Evolutionary conservation across 2,797 vertebrate genomes (phyloP), one percentile per base, ranked within the genome.

Genomic region (Melanotaenia nigrans): DNA sequence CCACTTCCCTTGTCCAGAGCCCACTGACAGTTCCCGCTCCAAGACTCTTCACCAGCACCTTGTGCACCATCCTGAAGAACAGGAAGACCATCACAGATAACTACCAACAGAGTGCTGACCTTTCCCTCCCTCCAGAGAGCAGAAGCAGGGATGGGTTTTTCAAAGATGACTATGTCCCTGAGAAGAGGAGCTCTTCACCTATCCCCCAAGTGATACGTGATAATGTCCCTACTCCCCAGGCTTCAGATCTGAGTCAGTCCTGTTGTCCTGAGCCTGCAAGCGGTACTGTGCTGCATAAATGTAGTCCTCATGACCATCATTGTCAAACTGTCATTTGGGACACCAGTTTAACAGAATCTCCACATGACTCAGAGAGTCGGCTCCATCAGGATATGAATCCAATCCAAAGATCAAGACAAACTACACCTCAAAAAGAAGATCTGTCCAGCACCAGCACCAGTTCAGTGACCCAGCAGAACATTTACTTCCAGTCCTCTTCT

Each of bases 1-100:
- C 93, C 0, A 85, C 88, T 61, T 93, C 92, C 4, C 90, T 95
- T 81, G 68, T 90, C 77, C 92, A 80, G 35, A 92, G 87, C 68
- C 92, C 92, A 0, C 47, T 86, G 73, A 88, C 80, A 62, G 78
- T 91, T 74, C 87, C 90, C 75, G 92, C 92, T 74, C 73, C 87
- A 16, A 88, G 69, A 40, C 68, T 91, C 42, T 61, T 89, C 68
- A 92, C 91, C 70, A 91, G 75, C 71, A 89, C 86, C 11, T 75
- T 90, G 64, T 80, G 83, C 76, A 92, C 80, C 81, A 88, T 80
- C 65, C 51, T 90, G 28, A 28, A 28, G 28, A 4, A 28, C 28
- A 28, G 28, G 71, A 89, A 81, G 38, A 88, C 42, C 53, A 61
- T 13, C 13, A 36, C 33, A 14, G 14, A 18, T 40, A 54, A 33